These are phyloP conservation scores for Parotocinclus haroldoi DNA, from an alignment of 2,797 vertebrate genomes.

Conservation along the genomic window DNA sequence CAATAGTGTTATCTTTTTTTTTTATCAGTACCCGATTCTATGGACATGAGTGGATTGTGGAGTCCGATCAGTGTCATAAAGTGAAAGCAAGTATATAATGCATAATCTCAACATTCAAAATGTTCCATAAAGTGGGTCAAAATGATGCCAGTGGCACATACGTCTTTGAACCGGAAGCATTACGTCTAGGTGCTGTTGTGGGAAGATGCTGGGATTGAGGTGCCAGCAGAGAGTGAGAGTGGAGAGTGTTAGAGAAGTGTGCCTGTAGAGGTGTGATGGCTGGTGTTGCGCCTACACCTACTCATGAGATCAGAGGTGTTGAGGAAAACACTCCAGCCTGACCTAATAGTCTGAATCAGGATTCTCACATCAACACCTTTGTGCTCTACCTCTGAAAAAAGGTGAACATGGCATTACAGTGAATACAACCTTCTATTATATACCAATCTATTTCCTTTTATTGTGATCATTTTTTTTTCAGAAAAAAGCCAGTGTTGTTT, in stretches of 20 bases:
- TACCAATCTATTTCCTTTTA: no score
- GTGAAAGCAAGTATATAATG: no score
- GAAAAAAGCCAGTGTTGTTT: not conserved
- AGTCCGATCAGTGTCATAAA: no score
- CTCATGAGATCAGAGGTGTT: constrained; percentile 37
- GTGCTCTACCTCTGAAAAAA: constrained; percentile 1
- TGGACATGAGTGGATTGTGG: no score
- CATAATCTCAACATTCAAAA: no score
- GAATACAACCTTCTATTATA: no score
- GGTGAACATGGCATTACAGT: not conserved
- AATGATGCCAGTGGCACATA: not conserved
- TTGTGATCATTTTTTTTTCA: no score
- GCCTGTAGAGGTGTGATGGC: constrained; percentile 44
- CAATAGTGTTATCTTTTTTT: no score
- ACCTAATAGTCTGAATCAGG: constrained; percentile 1
- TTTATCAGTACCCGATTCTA: no score
- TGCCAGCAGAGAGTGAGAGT: constrained; percentile 23
- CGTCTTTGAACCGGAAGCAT: not conserved
- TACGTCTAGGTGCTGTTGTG: not conserved
- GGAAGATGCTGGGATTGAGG: constrained; percentile 10
- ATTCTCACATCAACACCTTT: constrained; percentile 36
- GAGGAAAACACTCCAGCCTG: constrained; percentile 23
- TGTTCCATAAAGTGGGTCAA: not conserved
- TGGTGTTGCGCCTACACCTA: constrained; percentile 37
- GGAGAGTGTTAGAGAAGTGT: constrained; percentile 40